Evolutionary conservation across 2,888 invertebrate species (phyloP).

Genomic region (Macaria notata): DNA sequence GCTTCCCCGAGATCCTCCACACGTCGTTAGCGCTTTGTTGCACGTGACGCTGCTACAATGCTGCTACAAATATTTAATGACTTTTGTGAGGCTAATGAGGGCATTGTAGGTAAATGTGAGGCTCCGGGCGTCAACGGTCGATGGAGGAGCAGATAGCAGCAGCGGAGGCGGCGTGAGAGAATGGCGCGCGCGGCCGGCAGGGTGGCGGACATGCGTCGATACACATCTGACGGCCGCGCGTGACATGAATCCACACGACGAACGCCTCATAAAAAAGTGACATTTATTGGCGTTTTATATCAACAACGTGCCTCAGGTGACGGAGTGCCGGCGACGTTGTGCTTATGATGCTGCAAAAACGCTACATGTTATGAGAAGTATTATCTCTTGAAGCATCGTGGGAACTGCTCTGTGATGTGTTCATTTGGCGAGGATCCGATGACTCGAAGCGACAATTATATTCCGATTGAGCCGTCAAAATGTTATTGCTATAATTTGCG

Average conservation of each 20-base stretch:
- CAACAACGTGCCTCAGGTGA: constrained; percentile 75
- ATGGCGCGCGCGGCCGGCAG: constrained; percentile 61
- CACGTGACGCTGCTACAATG: constrained; percentile 70
- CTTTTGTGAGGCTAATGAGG: constrained; percentile 75
- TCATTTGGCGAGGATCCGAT: constrained; percentile 44
- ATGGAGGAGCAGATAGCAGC: constrained; percentile 63
- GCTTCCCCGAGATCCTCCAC: constrained; percentile 78
- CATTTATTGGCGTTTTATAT: constrained; percentile 81
- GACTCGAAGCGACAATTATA: constrained; percentile 24
- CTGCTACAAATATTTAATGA: constrained; percentile 68
- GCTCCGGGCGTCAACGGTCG: constrained; percentile 60
- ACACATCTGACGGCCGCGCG: constrained; percentile 74
- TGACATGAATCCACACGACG: constrained; percentile 69
- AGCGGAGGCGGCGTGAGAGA: constrained; percentile 60
- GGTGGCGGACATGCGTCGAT: constrained; percentile 68
- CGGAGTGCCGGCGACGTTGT: constrained; percentile 61
- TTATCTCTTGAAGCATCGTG: constrained; percentile 68
- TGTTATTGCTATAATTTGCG: constrained; percentile 39
- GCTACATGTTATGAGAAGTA: constrained; percentile 49
- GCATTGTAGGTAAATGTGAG: constrained; percentile 66
- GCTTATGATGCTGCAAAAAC: constrained; percentile 75
- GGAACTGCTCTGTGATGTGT: constrained; percentile 58
- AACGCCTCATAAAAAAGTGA: constrained; percentile 78
- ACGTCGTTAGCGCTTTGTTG: constrained; percentile 77
- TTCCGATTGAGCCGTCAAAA: constrained; percentile 32